Percentiles rank a stretch among this genome's conserved stretches.
Conservation (phyloP, 2,888 invertebrate species). For the Tiliacea aurago region DNA sequence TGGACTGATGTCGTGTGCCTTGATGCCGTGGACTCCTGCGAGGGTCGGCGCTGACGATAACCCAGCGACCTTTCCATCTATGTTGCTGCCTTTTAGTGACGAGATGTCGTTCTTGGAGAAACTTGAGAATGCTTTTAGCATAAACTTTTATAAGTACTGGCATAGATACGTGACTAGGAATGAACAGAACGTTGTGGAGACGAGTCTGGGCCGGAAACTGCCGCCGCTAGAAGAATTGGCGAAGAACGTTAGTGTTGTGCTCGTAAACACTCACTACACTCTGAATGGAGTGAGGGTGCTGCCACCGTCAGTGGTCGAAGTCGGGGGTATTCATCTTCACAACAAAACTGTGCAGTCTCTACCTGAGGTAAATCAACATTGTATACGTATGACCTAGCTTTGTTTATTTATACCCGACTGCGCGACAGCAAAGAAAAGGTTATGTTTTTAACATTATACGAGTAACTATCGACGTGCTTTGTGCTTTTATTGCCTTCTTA, state of each 20-base stretch:
- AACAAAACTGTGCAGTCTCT: slow-evolving; percentile 67
- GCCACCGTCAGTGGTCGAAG: slow-evolving; percentile 86
- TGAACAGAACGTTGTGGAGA: slow-evolving; percentile 76
- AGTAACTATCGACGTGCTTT: background rate
- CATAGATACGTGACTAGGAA: slow-evolving; percentile 71
- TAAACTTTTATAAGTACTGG: slow-evolving; percentile 67
- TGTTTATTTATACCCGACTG: background rate
- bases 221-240: slow-evolving; percentile 80
- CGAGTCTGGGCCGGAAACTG: slow-evolving; percentile 75
- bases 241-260: slow-evolving; percentile 83
- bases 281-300: slow-evolving; percentile 82
- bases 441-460: too few relatives aligned
- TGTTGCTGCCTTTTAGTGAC: slow-evolving; percentile 72
- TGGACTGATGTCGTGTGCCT: slow-evolving; percentile 79
- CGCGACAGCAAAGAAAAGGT: too few relatives aligned
- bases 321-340: slow-evolving; percentile 88
- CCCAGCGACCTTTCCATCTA: slow-evolving; percentile 80
- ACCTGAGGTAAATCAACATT: slow-evolving; percentile 66
- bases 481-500: background rate
- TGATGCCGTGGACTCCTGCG: slow-evolving; percentile 80
- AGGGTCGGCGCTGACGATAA: slow-evolving; percentile 83
- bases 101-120: slow-evolving; percentile 83
- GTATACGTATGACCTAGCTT: background rate
- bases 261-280: slow-evolving; percentile 86
- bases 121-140: slow-evolving; percentile 81